Base-by-base conservation (phyloP, 2,797 vertebrate genomes). In the Hyperoplus immaculatus region DNA sequence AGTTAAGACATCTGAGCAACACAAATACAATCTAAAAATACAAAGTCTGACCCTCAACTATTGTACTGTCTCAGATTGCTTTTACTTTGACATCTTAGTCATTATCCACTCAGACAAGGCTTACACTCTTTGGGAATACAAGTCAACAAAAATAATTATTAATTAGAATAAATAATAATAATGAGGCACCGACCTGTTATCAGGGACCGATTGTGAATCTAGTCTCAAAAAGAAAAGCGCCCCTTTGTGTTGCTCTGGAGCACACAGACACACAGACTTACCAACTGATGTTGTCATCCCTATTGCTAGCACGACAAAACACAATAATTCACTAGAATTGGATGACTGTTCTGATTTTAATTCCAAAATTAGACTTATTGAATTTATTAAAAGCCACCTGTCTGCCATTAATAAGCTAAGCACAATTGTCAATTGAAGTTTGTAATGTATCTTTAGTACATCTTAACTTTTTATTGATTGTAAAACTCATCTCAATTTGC, bases 321-420 rank as follows among this genome's bases (percentile, higher is more conserved):
- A 45, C 11, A 38, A 58, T 50, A 13, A 66, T 21, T 75, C 36
- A 49, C 46, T 43, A 2, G 8, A 61, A 75, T 50, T 67, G 58
- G 47, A 58, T 68, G 47, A 18, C 29, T 68, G 57, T 56, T 68
- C 36, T 38, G 46, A 39, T 54, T 77, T 21, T 21, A 63, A 0
- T 50, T 64, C 38, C 74, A 59, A 46, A 16, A 15, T 72, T 18
- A 72, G 50, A 72, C 50, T 72, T 29, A 46, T 29, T 56, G 11
- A 50, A 11, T 11, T 41, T 50, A 15, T 58, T 51, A 51, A 62
- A 54, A 66, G 16, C 4, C 11, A 10, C 56, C 29, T 11, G 39
- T 47, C 55, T 56, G 47, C 54, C 47, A 42, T 8, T n/a, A 42
- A 4, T 21, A 29, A 16, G 41, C 5, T 16, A 16, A 3, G 2